These are phyloP conservation scores for Graphium colonna DNA, from an alignment of 2,888 invertebrate genomes.

Conservation along the genomic window DNA sequence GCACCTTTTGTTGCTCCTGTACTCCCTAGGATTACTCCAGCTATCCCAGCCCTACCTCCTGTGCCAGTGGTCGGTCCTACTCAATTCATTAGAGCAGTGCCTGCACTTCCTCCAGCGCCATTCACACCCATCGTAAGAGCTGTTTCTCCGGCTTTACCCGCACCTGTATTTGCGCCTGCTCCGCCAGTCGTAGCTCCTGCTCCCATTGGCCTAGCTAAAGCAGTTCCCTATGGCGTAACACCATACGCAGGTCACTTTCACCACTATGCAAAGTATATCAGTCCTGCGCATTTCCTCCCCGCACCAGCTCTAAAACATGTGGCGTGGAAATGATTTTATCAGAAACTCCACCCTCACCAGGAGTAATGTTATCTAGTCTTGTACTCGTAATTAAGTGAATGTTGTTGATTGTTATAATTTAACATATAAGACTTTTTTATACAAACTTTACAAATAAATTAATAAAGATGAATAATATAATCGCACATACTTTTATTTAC, in stretches of 20 bases:
- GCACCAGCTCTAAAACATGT: constrained; percentile 47
- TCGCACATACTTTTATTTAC: not conserved
- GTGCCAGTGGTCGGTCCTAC: constrained; percentile 31
- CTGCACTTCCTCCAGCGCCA: constrained; percentile 42
- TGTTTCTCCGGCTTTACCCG: constrained; percentile 36
- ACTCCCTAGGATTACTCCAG: constrained; percentile 29
- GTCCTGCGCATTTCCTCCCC: constrained; percentile 43
- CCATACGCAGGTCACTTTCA: constrained; percentile 50
- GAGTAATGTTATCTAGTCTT: constrained; percentile 26
- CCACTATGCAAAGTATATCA: constrained; percentile 49
- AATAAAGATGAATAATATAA: not conserved
- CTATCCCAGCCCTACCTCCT: constrained; percentile 27
- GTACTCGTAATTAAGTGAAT: constrained; percentile 32
- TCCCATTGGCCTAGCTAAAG: constrained; percentile 45
- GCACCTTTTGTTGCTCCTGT: constrained; percentile 28
- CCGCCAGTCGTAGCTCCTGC: constrained; percentile 31
- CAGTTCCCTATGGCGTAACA: constrained; percentile 33
- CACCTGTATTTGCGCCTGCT: constrained; percentile 43
- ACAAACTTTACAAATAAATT: constrained; percentile 43
- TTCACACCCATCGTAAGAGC: constrained; percentile 44
- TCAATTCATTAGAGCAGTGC: constrained; percentile 30
- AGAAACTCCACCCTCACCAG: constrained; percentile 22
- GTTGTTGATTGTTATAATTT: constrained; percentile 33
- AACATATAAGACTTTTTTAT: constrained; percentile 36
- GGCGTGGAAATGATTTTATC: constrained; percentile 66